Conservation (phyloP, 2,888 invertebrate species). For the Chrysina gloriosa region DNA sequence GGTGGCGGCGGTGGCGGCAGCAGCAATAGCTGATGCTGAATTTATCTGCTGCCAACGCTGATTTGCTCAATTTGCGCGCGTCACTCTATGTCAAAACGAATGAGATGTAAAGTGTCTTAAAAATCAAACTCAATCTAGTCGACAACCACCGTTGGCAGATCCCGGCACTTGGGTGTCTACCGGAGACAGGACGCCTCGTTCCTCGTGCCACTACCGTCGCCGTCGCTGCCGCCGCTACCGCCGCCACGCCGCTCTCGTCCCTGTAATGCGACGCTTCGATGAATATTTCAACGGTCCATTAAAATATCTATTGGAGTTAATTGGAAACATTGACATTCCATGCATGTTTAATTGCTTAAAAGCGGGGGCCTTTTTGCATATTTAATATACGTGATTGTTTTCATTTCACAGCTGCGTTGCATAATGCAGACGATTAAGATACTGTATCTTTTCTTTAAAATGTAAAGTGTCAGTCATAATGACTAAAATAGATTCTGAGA, state of each 20-base stretch:
- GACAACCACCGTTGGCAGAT: conserved; percentile 49
- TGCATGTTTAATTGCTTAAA: conserved; percentile 62
- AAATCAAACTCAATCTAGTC: conserved; percentile 63
- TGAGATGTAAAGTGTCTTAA: conserved; percentile 65
- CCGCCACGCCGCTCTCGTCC: conserved; percentile 20
- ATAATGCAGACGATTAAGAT: conserved; percentile 47
- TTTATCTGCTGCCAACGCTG: conserved; percentile 57
- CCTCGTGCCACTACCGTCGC: background rate
- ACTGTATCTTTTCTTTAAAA: conserved; percentile 22
- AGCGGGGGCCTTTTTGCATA: conserved; percentile 55
- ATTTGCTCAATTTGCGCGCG: conserved; percentile 65
- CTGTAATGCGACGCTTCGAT: conserved; percentile 38
- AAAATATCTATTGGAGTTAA: conserved; percentile 54
- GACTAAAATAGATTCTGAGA: too few relatives aligned
- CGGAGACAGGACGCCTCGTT: conserved; percentile 6
- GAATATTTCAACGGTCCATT: conserved; percentile 45
- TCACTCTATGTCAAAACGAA: conserved; percentile 62
- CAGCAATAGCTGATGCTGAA: conserved; percentile 1
- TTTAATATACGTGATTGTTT: conserved; percentile 49
- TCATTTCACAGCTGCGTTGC: conserved; percentile 43
- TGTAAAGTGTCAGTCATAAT: too few relatives aligned
- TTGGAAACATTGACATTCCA: conserved; percentile 60
- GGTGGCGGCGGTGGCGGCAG: conserved; percentile 3
- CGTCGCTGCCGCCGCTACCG: conserved; percentile 12
- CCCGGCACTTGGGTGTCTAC: conserved; percentile 53